phyloP scores from a whole-genome alignment of 1,140 invertebrate species.

The Drosophila seguyi region DNA sequence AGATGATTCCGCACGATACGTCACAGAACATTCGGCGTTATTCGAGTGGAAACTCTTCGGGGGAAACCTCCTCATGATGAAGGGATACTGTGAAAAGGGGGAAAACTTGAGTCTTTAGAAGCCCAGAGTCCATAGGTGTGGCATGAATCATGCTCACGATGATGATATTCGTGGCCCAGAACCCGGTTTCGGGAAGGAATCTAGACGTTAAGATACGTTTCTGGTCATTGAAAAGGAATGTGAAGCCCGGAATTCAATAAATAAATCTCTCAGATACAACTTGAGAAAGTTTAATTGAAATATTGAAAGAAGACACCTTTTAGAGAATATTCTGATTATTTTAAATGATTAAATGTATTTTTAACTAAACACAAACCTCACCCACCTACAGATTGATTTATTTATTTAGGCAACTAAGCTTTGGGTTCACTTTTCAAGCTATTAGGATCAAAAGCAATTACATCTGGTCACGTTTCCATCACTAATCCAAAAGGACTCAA shows the following conservation, averaged over 20 bases:
- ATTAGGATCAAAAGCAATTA: conserved; percentile 1
- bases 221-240: conserved; percentile 29
- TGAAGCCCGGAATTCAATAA: neutral
- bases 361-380: neutral
- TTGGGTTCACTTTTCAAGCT: neutral
- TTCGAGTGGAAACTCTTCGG: conserved; percentile 71
- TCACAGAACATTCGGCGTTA: conserved; percentile 76
- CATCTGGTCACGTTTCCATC: conserved; percentile 36
- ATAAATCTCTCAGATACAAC: neutral
- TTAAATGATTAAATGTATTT: neutral
- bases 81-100: conserved; percentile 2
- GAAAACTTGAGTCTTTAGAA: neutral
- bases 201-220: neutral
- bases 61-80: conserved; percentile 65
- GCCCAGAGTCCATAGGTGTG: conserved; percentile 10
- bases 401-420: conserved; percentile 5
- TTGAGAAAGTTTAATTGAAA: neutral
- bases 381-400: neutral
- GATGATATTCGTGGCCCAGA: conserved; percentile 15
- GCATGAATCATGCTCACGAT: conserved; percentile 19
- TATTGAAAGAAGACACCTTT: neutral
- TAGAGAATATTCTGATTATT: neutral
- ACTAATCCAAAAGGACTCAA: conserved; percentile 43
- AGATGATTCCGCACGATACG: conserved; percentile 68
- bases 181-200: conserved; percentile 5